phyloP scores from a whole-genome alignment of 2,797 vertebrate species.

The Arnoldichthys spilopterus region DNA sequence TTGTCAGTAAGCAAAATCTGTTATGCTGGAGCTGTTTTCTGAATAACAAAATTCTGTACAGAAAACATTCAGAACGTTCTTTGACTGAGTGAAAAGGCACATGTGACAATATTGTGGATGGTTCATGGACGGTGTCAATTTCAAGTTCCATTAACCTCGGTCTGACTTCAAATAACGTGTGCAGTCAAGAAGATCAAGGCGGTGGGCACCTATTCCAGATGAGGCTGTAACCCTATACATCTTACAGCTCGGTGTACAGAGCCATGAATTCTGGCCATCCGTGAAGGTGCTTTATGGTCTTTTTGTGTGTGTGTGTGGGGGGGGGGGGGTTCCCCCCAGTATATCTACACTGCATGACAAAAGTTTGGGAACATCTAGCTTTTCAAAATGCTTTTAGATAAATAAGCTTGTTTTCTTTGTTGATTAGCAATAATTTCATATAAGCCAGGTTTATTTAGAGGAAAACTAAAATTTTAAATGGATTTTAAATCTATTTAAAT shows the following conservation, averaged over 20 bases:
- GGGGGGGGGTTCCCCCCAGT: not conserved
- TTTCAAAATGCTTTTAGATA: not conserved
- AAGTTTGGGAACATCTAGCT: not conserved
- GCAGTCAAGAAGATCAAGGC: slow-evolving; percentile 31
- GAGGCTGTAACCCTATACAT: slow-evolving; percentile 31
- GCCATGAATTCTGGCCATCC: slow-evolving; percentile 10
- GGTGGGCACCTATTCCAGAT: slow-evolving; percentile 33
- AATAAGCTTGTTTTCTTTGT: not conserved
- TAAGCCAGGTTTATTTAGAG: no score
- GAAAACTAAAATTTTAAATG: no score
- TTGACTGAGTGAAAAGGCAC: slow-evolving; percentile 35
- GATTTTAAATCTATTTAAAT: no score
- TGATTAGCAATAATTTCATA: not conserved
- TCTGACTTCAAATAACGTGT: slow-evolving; percentile 36
- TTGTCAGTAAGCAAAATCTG: not conserved
- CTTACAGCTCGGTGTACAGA: slow-evolving; percentile 31
- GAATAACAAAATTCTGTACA: not conserved
- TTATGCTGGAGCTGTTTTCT: not conserved
- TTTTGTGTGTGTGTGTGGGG: not conserved
- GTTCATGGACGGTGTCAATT: slow-evolving; percentile 31
- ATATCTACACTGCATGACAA: not conserved
- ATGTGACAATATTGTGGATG: slow-evolving; percentile 33
- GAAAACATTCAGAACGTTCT: not conserved
- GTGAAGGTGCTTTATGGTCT: slow-evolving; percentile 13
- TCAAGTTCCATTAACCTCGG: slow-evolving; percentile 36